Percentiles rank a stretch among this genome's conserved stretches.
These are phyloP conservation scores for Pseudorectes ferrugineus DNA, from an alignment of 2,113 vertebrate genomes.

Conservation along the genomic window DNA sequence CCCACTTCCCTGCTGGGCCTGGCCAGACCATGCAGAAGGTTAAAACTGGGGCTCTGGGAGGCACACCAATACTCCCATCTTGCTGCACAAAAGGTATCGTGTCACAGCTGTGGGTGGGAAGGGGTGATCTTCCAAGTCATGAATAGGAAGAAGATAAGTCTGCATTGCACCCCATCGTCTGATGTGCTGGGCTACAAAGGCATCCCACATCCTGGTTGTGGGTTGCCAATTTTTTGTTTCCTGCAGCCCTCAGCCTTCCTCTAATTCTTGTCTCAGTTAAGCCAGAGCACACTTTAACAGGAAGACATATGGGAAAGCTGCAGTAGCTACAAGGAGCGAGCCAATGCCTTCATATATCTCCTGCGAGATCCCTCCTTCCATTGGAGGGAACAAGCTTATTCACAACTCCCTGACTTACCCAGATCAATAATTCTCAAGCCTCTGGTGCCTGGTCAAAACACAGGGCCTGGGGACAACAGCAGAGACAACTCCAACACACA, in stretches of 20 bases:
- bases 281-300: neutral
- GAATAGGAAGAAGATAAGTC: neutral
- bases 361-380: neutral
- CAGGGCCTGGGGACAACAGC: neutral
- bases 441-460: neutral
- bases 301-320: neutral
- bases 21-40: neutral
- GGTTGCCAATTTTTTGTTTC: neutral
- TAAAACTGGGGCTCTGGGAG: neutral
- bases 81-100: neutral
- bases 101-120: neutral
- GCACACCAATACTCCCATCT: neutral
- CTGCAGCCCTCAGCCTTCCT: neutral
- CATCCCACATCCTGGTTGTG: neutral
- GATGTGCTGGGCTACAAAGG: neutral
- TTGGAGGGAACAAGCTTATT: neutral
- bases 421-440: neutral
- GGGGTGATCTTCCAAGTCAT: neutral
- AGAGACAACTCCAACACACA: neutral
- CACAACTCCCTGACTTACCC: neutral
- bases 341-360: neutral
- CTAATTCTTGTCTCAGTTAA: neutral
- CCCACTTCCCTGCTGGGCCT: neutral
- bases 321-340: neutral
- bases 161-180: neutral